Percentiles rank a stretch among this genome's conserved stretches.
These are phyloP conservation scores for Oophaga pumilio DNA, from an alignment of 2,113 vertebrate genomes.

Conservation along the genomic window DNA sequence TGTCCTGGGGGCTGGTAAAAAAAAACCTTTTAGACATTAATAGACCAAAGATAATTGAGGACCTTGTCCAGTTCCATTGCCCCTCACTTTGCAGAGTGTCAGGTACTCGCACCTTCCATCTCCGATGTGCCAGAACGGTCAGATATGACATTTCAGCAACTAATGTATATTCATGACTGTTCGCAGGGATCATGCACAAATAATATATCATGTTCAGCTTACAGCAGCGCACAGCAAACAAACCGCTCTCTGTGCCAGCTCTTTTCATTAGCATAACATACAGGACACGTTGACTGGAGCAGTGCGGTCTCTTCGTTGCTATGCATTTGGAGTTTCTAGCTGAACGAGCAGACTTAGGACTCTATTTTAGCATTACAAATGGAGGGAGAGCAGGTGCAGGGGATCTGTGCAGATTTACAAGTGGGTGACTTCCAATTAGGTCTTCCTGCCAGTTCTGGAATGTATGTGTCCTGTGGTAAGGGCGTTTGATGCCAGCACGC, in stretches of 20 bases:
- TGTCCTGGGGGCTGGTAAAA: background rate
- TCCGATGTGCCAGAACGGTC: conserved; percentile 10
- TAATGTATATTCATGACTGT: conserved; percentile 49
- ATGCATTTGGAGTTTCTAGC: conserved; percentile 33
- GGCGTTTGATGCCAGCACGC: conserved; percentile 32
- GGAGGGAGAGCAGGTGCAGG: conserved; percentile 47
- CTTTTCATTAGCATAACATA: conserved; percentile 30
- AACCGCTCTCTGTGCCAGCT: conserved; percentile 17
- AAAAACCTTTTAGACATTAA: background rate
- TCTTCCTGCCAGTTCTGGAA: conserved; percentile 37
- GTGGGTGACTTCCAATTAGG: conserved; percentile 36
- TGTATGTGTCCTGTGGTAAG: conserved; percentile 32
- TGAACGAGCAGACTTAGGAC: conserved; percentile 8
- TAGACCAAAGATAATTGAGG: background rate
- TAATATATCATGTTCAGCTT: conserved; percentile 31
- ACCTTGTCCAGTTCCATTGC: background rate
- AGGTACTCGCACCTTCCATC: conserved; percentile 5
- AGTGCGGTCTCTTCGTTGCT: conserved; percentile 13
- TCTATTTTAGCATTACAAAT: conserved; percentile 19
- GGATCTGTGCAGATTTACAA: conserved; percentile 43
- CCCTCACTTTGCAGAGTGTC: conserved; percentile 1
- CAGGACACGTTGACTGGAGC: conserved; percentile 8
- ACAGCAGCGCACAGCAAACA: conserved; percentile 35
- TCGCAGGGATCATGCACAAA: conserved; percentile 30
- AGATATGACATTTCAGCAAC: conserved; percentile 48